Conservation (phyloP, 2,113 vertebrate genomes). For the Cyprinus carpio region DNA sequence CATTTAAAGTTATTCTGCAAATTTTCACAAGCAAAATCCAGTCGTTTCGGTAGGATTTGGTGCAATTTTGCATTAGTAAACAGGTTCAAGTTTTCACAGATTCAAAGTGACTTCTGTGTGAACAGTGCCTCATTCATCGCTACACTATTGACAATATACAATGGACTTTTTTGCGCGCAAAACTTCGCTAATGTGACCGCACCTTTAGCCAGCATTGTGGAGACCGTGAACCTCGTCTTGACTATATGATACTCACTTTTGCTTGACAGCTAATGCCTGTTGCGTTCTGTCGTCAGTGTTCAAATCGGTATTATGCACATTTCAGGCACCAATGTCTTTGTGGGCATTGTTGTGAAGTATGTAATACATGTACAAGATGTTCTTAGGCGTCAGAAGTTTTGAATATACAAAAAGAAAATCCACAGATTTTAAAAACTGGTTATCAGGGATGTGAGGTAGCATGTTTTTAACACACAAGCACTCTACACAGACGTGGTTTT, state of each 20-base stretch:
- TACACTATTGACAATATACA: neutral
- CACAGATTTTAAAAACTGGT: conserved; percentile 59
- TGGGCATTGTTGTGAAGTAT: conserved; percentile 82
- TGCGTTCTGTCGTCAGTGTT: conserved; percentile 83
- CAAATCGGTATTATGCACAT: conserved; percentile 77
- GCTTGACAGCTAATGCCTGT: conserved; percentile 75
- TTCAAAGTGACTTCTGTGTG: neutral
- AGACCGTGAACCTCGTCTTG: conserved; percentile 73
- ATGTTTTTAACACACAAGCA: conserved; percentile 27
- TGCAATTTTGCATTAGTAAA: neutral
- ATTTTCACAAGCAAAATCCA: neutral
- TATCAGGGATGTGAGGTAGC: conserved; percentile 52
- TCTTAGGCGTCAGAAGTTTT: conserved; percentile 76
- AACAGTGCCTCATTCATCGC: neutral
- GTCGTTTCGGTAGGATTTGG: neutral
- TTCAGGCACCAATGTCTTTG: conserved; percentile 83
- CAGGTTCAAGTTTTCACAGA: neutral
- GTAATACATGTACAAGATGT: conserved; percentile 83
- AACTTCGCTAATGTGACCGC: neutral
- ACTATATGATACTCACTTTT: conserved; percentile 63
- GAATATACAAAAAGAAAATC: conserved; percentile 66
- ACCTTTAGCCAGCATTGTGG: conserved; percentile 66
- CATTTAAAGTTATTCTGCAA: neutral
- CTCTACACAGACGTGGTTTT: conserved; percentile 28
- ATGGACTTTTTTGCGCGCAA: neutral